A percentile compares a stretch with the other conserved stretches of the same genome.
Evolutionary conservation across 2,113 vertebrate species (phyloP).

Genomic region (Leucoraja erinaceus): DNA sequence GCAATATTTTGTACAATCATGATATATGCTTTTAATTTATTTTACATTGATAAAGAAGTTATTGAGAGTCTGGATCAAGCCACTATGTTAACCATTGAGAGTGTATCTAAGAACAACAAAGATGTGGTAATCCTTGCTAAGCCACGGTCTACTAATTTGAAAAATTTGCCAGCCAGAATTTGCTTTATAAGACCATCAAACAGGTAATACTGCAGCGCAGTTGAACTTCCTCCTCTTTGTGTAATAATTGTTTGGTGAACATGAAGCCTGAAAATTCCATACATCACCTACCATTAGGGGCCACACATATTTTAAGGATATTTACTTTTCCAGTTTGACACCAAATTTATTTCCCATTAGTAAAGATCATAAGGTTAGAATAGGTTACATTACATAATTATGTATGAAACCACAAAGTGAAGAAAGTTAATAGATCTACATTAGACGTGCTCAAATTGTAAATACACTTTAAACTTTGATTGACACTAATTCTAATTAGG

Average conservation of each 20-base stretch:
- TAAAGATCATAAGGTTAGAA: neutral
- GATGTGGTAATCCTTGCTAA: neutral
- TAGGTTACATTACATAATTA: neutral
- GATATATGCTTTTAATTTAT: neutral
- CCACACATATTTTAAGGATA: neutral
- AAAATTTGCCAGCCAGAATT: neutral
- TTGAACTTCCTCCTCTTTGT: neutral
- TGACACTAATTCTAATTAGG: neutral
- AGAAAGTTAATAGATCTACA: neutral
- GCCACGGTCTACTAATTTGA: neutral
- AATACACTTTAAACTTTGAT: neutral
- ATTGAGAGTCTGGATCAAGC: neutral
- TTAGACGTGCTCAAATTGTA: neutral
- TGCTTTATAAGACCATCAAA: neutral
- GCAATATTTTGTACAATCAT: neutral
- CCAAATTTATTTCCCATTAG: neutral
- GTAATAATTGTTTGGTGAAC: neutral
- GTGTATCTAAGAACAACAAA: neutral
- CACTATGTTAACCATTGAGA: neutral
- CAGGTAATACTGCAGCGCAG: neutral
- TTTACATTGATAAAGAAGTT: neutral
- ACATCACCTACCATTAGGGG: neutral
- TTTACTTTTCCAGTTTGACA: slow-evolving; percentile 1
- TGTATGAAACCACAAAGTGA: neutral
- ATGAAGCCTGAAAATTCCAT: neutral